Evolutionary conservation across 2,797 vertebrate genomes (phyloP).

Genomic region (Bufotes viridis): DNA sequence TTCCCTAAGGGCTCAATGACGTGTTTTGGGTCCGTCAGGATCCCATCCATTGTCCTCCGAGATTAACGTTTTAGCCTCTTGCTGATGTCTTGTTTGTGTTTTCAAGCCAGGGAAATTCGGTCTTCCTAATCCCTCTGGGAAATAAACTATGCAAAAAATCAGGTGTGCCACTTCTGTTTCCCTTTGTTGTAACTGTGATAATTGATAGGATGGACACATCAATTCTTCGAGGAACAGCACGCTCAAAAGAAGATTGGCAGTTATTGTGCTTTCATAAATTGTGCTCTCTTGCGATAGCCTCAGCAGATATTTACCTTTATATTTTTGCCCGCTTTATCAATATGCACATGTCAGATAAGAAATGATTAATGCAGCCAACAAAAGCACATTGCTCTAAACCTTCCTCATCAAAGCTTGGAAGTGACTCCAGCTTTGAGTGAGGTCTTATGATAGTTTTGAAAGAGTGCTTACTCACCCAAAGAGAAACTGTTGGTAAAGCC

Average conservation of each 20-base stretch:
- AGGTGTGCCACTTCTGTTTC: constrained; percentile 60
- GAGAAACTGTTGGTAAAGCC: constrained; percentile 28
- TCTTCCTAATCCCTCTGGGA: constrained; percentile 45
- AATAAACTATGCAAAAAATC: constrained; percentile 61
- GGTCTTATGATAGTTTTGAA: constrained; percentile 45
- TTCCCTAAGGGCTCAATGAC: constrained; percentile 54
- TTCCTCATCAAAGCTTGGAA: constrained; percentile 40
- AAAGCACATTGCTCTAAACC: constrained; percentile 33
- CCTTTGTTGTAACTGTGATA: constrained; percentile 57
- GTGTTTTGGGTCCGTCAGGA: constrained; percentile 54
- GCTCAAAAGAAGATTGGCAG: constrained; percentile 60
- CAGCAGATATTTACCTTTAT: constrained; percentile 55
- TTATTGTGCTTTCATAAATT: constrained; percentile 61
- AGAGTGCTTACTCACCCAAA: constrained; percentile 59
- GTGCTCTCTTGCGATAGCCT: constrained; percentile 43
- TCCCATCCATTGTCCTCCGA: constrained; percentile 12
- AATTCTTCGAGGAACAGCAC: constrained; percentile 54
- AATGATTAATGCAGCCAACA: constrained; percentile 60
- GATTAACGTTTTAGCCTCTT: constrained; percentile 51
- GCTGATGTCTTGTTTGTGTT: constrained; percentile 67
- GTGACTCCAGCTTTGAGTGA: constrained; percentile 38
- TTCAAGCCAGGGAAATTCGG: constrained; percentile 61
- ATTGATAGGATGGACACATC: constrained; percentile 63
- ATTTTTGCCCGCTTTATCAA: constrained; percentile 55
- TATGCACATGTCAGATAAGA: constrained; percentile 62